These are phyloP conservation scores for Onychomys leucogaster DNA, from an alignment of 2,797 vertebrate genomes.

Conservation along the genomic window DNA sequence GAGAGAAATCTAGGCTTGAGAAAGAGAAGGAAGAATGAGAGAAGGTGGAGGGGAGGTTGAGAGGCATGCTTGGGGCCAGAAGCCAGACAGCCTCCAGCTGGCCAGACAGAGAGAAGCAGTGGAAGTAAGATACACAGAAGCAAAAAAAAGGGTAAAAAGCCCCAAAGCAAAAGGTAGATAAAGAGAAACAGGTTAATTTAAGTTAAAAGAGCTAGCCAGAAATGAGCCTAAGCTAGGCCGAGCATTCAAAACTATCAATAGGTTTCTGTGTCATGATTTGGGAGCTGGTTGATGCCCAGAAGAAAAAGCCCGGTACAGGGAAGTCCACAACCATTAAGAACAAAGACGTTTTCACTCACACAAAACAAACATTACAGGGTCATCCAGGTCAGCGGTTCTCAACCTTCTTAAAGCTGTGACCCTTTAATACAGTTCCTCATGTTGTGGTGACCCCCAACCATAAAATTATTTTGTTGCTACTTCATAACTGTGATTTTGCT, in stretches of 20 bases:
- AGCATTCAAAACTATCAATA: not conserved
- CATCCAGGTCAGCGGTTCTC: not conserved
- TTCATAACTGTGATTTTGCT: not conserved
- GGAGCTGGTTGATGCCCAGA: not conserved
- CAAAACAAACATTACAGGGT: not conserved
- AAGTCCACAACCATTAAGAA: not conserved
- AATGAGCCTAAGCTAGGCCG: not conserved
- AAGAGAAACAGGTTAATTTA: not conserved
- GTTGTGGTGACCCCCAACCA: not conserved
- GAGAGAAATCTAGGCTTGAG: not conserved
- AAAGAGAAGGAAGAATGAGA: not conserved
- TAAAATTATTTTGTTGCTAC: not conserved
- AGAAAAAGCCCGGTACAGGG: not conserved
- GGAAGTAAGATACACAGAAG: too few relatives aligned
- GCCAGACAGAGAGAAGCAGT: not conserved
- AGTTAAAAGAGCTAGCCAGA: not conserved
- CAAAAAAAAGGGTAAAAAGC: not conserved
- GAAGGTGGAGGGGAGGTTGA: accelerated
- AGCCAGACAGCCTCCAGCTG: not conserved
- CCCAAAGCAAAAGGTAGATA: not conserved
- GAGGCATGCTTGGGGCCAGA: too few relatives aligned
- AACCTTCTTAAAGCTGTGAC: not conserved
- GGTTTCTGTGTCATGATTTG: not conserved
- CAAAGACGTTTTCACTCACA: not conserved
- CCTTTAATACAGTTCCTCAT: not conserved